phyloP scores from a whole-genome alignment of 2,797 vertebrate genomes.

The Sebastes itinus region DNA sequence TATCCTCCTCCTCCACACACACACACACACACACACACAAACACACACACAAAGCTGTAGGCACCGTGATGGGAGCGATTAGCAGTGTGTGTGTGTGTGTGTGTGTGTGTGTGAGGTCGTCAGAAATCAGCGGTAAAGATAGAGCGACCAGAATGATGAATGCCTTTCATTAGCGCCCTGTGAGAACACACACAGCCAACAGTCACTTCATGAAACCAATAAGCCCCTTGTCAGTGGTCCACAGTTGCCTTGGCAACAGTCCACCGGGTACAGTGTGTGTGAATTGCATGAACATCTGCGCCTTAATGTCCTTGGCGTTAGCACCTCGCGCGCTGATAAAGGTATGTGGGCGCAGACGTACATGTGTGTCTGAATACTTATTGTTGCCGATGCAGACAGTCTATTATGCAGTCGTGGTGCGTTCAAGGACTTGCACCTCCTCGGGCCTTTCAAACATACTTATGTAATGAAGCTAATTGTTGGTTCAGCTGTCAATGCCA shows the following conservation, averaged over 20 bases:
- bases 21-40: constrained; percentile 27
- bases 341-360: constrained; percentile 30
- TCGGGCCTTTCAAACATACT: constrained; percentile 8
- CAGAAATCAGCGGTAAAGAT: constrained; percentile 90
- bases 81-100: constrained; percentile 27
- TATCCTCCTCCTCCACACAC: constrained; percentile 74
- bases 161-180: constrained; percentile 74
- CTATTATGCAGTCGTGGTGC: constrained; percentile 28
- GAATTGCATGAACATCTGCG: constrained; percentile 92
- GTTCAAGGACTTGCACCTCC: constrained; percentile 45
- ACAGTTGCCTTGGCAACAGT: constrained; percentile 93
- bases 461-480: constrained; percentile 9
- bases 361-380: background rate
- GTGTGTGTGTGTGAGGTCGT: constrained; percentile 66
- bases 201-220: constrained; percentile 93
- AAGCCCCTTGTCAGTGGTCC: constrained; percentile 90
- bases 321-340: constrained; percentile 52
- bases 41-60: constrained; percentile 20
- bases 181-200: constrained; percentile 67
- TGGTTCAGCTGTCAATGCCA: background rate
- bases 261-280: constrained; percentile 89
- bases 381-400: constrained; percentile 21
- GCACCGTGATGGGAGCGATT: constrained; percentile 55
- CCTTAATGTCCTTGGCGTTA: constrained; percentile 88
- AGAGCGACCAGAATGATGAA: constrained; percentile 83